Base-by-base conservation (phyloP, 2,797 vertebrate genomes). In the Yasuhikotakia modesta region DNA sequence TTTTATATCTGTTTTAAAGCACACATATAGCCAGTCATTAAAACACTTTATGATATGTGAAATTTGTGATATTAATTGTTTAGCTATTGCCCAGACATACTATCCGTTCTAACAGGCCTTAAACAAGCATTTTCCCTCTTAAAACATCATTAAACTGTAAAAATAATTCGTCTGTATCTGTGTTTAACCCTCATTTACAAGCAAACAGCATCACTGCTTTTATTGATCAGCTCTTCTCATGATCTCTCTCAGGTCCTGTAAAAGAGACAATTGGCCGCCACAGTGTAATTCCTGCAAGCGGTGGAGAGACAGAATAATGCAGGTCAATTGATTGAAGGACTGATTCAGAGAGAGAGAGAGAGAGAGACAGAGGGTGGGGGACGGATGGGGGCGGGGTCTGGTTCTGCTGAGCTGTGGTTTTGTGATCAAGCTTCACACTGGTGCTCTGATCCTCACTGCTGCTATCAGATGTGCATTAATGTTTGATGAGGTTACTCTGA, bases 391-490 rank as follows among this genome's bases (percentile, higher is more conserved):
- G 24, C 8, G 61, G 55, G 46, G 70, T 14, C 1, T 64, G n/a
- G 61, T 75, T 48, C 30, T 50, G 55, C 71, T 78, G 78, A 77
- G 69, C 60, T 24, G 69, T 21, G 66, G 55, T 30, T 65, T 63
- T 35, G 5, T 14, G 61, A 68, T 76, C 66, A 72, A 14, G 55
- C 66, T 78, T 73, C 53, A 81, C 35, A 22, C 63, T 12, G 63
- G 67, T 19, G 73, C 61, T 75, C 60, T 75, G 53, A 71, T 72
- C 74, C 61, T 64, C 46, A 7, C 32, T 10, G 79, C 79, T 87
- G 86, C 91, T 91, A 91, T 92, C 91, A 90, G 88, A 91, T 91
- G 91, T 88, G 86, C 3, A 91, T 93, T 90, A 91, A 93, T 93
- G 91, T 92, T 90, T 92, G 88, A 92, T 92, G 89, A 90, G 79